These are phyloP conservation scores for Eristalinus sepulchralis DNA, from an alignment of 2,888 invertebrate species.

Conservation along the genomic window DNA sequence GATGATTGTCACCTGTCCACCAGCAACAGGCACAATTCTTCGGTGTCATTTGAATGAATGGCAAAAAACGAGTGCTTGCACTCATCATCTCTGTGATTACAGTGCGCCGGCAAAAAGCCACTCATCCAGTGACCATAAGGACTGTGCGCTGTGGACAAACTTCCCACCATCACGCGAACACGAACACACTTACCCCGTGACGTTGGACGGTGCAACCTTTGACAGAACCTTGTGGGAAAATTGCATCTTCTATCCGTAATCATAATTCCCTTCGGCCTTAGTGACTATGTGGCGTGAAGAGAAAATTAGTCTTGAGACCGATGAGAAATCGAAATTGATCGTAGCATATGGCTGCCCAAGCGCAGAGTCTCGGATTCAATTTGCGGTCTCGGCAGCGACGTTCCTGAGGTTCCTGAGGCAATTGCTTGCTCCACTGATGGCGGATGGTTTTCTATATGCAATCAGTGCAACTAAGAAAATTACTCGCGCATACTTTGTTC, in stretches of 20 bases:
- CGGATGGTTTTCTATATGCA: neutral
- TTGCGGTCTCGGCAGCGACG: slow-evolving; percentile 13
- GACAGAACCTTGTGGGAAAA: slow-evolving; percentile 60
- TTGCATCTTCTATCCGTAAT: slow-evolving; percentile 50
- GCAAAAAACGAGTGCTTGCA: neutral
- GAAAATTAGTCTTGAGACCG: slow-evolving; percentile 15
- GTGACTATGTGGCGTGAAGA: neutral
- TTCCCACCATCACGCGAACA: slow-evolving; percentile 31
- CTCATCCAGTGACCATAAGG: neutral
- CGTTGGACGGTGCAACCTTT: slow-evolving; percentile 11
- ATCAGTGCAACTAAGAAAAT: neutral
- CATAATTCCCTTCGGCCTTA: slow-evolving; percentile 23
- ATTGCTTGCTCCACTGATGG: neutral
- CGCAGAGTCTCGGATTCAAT: slow-evolving; percentile 31
- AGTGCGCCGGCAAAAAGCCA: neutral
- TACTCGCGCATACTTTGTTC: neutral
- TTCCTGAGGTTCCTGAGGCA: neutral
- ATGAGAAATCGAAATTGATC: slow-evolving; percentile 29
- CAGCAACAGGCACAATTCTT: neutral
- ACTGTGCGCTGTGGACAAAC: neutral
- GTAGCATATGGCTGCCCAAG: slow-evolving; percentile 23
- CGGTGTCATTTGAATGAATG: neutral
- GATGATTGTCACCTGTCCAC: neutral
- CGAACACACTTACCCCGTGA: neutral
- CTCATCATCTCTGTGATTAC: neutral